Base-by-base conservation (phyloP, 2,113 vertebrate genomes). In the Prochilodus magdalenae region DNA sequence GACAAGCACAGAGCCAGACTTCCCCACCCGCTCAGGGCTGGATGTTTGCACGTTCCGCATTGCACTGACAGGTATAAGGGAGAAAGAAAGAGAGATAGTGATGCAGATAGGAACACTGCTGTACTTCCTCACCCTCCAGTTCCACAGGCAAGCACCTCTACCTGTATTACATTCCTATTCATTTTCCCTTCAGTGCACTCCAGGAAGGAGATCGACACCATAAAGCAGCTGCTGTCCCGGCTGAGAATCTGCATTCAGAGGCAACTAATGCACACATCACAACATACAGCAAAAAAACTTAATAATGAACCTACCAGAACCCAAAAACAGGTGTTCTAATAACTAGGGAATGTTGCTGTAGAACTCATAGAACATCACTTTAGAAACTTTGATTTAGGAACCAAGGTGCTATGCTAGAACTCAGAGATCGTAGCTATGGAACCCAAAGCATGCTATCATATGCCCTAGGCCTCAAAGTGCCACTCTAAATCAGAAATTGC, bases 1-100 rank as follows among this genome's bases (percentile, higher is more conserved):
- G 82, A 83, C 82, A 79, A 74, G 77, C 75, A 77, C 76, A 62
- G 76, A 74, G 65, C 67, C 76, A 15, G 82, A 30, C 49, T 81
- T 65, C 70, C 78, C 75, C 72, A 60, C 73, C 47, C 73, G 70
- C 67, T 62, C 75, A 55, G 69, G 47, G 75, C 75, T 51, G 75
- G 70, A 57, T 83, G 82, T 57, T 62, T 73, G 76, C 70, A 57
- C 70, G 36, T 73, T 47, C 59, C 53, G 53, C 20, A 40, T 11
- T 22, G n/a, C 59, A 49, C 79, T 81, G 79, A 81, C 79, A 81
- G 71, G 70, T 70, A 81, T 63, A 73, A 62, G 72, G 40, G 57
- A 81, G 60, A 77, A 26, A 13, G 57, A 26, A 11, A n/a, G 57
- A 26, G 57, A n/a, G n/a, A 13, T 44, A 81, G 63, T 65, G 70